Base-by-base conservation (phyloP, 2,888 invertebrate species). In the Vandiemenella viatica region DNA sequence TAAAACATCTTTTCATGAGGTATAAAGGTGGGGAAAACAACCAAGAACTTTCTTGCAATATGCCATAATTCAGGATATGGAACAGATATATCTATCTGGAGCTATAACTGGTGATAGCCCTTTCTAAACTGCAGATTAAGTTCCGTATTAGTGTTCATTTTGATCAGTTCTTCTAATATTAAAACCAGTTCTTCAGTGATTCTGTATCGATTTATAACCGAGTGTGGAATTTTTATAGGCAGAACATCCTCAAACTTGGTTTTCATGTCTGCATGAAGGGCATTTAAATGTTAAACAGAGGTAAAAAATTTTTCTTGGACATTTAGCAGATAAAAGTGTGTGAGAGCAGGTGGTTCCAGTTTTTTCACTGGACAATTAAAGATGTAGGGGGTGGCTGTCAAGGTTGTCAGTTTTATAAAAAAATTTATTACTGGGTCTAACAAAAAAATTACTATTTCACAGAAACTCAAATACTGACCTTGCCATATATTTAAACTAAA, bases 231-330 rank as follows among this genome's bases (percentile, higher is more conserved):
- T 50, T 48, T 53, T 54, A 59, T 55, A 43, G 51, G 58, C 53
- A 57, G 52, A 55, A 60, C 46, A 57, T 59, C 59, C 46, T 59
- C 51, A 56, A 60, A 60, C 50, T 55, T 55, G 21, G 32, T 50
- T 53, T 58, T 46, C 48, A 58, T 59, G 50, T 58, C 57, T 48
- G 43, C 8, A 51, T 60, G 42, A 26, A 60, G 56, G 53, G 37
- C 52, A 55, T 53, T 58, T 53, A 59, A 59, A 56, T 58, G 56
- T 59, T 59, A 55, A 56, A 54, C 50, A 55, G 58, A 58, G 21
- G 51, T 55, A 42, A 41, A 52, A 55, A 56, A 48, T 43, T 56
- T 50, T 19, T 54, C 55, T 45, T 56, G 26, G 26, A 26, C 7
- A 13, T 26, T 26, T 26, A 13, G 6, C 26, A 8, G 26, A n/a